Base-by-base conservation (phyloP, 1,140 invertebrate species). In the Anadara kagoshimensis region DNA sequence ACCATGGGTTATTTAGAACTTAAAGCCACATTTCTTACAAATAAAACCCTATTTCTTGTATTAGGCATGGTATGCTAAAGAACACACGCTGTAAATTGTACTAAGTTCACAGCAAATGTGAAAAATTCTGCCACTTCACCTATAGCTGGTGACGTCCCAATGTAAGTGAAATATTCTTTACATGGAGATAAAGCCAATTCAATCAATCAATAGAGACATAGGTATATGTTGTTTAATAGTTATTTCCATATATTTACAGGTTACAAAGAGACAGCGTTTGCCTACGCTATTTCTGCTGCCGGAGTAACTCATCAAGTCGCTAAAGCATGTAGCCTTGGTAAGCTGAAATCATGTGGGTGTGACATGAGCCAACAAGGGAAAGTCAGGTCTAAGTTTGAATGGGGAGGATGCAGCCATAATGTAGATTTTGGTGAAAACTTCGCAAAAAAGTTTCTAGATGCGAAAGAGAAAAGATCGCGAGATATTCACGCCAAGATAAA, bases 401-500 rank as follows among this genome's bases (percentile, higher is more conserved):
- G 97, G 97, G 95, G 95, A 41, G 97, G 96, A 5, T 98, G 97
- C 81, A 96, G 96, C 0, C 96, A 98, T 86, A 97, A 98, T 90
- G 91, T 98, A n/a, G 95, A 97, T 82, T 98, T 98, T 86, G 96
- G 96, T 53, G 97, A 97, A 90, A 95, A 95, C 87, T 98, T 98
- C 88, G 94, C 96, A 7, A 94, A 95, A 88, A 93, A 93, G 64
- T 98, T 98, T 88, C 93, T 98, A 51, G 96, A 98, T 87, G 93
- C 95, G 41, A 92, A 94, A 58, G 96, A 97, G 84, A 91, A 91
- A 92, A 85, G 66, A 14, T 54, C 75, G 10, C 79, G 79, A 36
- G 86, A 88, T 71, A 94, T 95, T 4, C 91, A 97, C 51, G 94
- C 94, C 57, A 90, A 96, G 70, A 92, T 93, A 87, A 93, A 93